These are phyloP conservation scores for Oncopeltus fasciatus DNA, from an alignment of 1,140 invertebrate species.

Conservation along the genomic window DNA sequence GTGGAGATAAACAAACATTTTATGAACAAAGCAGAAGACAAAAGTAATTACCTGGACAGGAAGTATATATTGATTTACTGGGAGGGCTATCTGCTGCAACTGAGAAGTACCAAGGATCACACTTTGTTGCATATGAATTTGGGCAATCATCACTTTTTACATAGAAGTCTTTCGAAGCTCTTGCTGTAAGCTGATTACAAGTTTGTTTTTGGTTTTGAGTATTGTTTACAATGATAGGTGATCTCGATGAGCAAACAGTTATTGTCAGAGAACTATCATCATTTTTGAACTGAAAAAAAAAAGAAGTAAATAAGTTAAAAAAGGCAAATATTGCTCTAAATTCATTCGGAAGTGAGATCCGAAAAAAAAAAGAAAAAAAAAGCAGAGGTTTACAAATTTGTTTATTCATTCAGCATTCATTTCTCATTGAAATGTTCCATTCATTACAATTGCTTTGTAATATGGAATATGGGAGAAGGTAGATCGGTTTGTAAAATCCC, in stretches of 20 bases:
- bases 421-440: too few species aligned
- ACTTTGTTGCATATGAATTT: conserved; percentile 3
- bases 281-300: not conserved
- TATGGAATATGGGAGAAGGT: too few species aligned
- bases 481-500: too few species aligned
- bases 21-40: too few species aligned
- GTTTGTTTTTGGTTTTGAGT: not conserved
- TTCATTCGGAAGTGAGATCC: too few species aligned
- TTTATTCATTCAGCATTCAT: too few species aligned
- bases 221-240: conserved; percentile 6
- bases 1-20: too few species aligned
- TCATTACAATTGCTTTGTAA: too few species aligned
- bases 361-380: too few species aligned
- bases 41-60: conserved; percentile 8
- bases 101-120: conserved; percentile 17
- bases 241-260: conserved; percentile 13
- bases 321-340: too few species aligned
- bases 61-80: not conserved
- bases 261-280: not conserved
- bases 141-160: not conserved
- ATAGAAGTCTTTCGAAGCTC: not conserved
- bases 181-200: conserved; percentile 3
- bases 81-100: not conserved
- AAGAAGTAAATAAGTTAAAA: too few species aligned
- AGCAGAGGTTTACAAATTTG: too few species aligned